These are phyloP conservation scores for Drosophila pallidifrons DNA, from an alignment of 1,140 invertebrate genomes.

Conservation along the genomic window DNA sequence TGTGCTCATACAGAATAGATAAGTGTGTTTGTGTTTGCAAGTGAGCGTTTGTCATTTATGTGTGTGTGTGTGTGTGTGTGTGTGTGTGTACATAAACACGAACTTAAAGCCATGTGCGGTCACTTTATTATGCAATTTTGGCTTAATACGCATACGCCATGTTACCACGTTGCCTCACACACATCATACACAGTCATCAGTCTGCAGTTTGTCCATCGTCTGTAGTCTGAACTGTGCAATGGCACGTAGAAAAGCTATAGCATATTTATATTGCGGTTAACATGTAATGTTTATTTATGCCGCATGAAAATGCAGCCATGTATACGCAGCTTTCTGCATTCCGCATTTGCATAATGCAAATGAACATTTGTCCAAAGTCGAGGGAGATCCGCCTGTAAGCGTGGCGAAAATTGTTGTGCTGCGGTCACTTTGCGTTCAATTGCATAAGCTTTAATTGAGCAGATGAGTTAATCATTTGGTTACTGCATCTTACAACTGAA, in stretches of 20 bases:
- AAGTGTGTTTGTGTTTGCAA: slow-evolving; percentile 3
- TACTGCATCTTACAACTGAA: slow-evolving; percentile 11
- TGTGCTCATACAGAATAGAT: slow-evolving; percentile 20
- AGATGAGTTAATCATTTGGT: slow-evolving; percentile 47
- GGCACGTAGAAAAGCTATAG: slow-evolving; percentile 43
- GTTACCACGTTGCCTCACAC: slow-evolving; percentile 23
- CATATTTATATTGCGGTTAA: slow-evolving; percentile 72
- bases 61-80: too few relatives aligned
- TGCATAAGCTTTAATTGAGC: slow-evolving; percentile 61
- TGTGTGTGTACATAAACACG: slow-evolving; percentile 26
- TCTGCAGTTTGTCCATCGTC: slow-evolving; percentile 1
- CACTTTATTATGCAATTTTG: slow-evolving; percentile 70
- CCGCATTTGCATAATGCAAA: slow-evolving; percentile 74
- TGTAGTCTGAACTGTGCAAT: slow-evolving; percentile 31
- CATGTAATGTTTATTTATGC: slow-evolving; percentile 75
- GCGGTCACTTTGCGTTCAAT: slow-evolving; percentile 32
- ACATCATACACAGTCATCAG: background rate
- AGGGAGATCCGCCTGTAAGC: slow-evolving; percentile 5
- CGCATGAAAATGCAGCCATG: slow-evolving; percentile 56
- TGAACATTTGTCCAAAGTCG: slow-evolving; percentile 29
- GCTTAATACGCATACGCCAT: slow-evolving; percentile 50
- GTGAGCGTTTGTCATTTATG: background rate
- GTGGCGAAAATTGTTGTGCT: slow-evolving; percentile 35
- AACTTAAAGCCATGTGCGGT: slow-evolving; percentile 55
- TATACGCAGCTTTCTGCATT: slow-evolving; percentile 35